A percentile compares a stretch with the other conserved stretches of the same genome.
phyloP scores from a whole-genome alignment of 2,797 vertebrate genomes.

The Pseudocheirus occidentalis region DNA sequence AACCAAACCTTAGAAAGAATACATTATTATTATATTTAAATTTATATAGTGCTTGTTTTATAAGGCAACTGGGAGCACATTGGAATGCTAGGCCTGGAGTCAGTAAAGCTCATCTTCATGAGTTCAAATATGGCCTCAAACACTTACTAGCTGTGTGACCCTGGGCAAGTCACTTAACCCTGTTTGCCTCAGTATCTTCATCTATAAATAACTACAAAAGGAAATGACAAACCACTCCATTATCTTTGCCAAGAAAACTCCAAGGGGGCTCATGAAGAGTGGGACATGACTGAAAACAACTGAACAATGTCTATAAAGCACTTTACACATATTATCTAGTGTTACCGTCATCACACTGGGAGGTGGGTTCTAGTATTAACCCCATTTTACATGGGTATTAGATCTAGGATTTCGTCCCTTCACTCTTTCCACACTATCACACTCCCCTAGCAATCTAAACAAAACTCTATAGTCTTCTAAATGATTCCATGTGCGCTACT shows the following conservation, averaged over 20 bases:
- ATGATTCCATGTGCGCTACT: neutral
- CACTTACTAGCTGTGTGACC: neutral
- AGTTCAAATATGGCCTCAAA: neutral
- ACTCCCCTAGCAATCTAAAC: neutral
- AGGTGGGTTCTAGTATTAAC: neutral
- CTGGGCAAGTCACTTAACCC: neutral
- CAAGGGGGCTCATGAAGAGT: neutral
- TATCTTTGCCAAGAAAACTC: neutral
- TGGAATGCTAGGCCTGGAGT: neutral
- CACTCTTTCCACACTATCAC: neutral
- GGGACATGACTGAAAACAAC: neutral
- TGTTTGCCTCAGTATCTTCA: neutral
- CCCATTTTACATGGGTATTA: neutral
- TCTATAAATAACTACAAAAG: neutral
- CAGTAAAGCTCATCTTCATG: neutral
- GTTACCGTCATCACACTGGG: neutral
- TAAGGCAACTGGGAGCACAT: neutral
- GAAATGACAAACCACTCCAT: neutral
- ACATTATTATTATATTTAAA: neutral
- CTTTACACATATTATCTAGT: neutral
- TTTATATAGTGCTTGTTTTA: neutral
- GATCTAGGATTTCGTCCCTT: neutral
- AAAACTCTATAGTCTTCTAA: conserved; percentile 4
- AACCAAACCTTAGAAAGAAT: neutral
- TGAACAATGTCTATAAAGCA: neutral